Conservation (phyloP, 2,113 vertebrate species). For the Aphyosemion australe region DNA sequence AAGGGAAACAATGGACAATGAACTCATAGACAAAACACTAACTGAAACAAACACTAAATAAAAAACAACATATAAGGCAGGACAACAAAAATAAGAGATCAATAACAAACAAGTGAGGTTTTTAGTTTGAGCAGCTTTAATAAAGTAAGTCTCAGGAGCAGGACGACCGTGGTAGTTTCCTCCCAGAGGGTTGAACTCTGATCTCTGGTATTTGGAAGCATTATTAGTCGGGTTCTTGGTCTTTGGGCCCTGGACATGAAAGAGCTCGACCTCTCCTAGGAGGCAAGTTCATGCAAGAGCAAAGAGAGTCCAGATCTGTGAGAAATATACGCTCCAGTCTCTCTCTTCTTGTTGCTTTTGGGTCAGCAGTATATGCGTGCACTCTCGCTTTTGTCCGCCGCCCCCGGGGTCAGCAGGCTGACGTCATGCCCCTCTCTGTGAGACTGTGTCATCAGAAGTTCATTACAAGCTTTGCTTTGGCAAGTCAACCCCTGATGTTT, state of each 20-base stretch:
- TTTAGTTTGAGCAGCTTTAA: slow-evolving; percentile 9
- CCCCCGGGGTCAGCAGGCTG: slow-evolving; percentile 54
- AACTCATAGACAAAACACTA: too few species aligned
- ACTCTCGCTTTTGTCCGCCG: slow-evolving; percentile 56
- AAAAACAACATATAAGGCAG: too few species aligned
- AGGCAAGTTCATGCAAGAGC: slow-evolving; percentile 40
- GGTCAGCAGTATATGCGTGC: slow-evolving; percentile 49
- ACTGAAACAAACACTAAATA: too few species aligned
- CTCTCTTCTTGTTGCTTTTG: slow-evolving; percentile 16
- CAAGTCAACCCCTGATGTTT: slow-evolving; percentile 21
- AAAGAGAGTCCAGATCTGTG: slow-evolving; percentile 49
- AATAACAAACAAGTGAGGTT: neutral
- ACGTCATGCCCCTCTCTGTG: slow-evolving; percentile 66
- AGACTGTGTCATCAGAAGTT: slow-evolving; percentile 47
- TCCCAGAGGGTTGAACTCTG: slow-evolving; percentile 51
- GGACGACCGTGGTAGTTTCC: slow-evolving; percentile 23
- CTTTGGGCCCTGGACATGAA: slow-evolving; percentile 50
- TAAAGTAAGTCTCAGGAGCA: slow-evolving; percentile 28
- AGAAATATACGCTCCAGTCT: slow-evolving; percentile 47
- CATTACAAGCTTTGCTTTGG: slow-evolving; percentile 40
- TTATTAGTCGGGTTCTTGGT: slow-evolving; percentile 65
- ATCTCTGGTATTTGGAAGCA: slow-evolving; percentile 69
- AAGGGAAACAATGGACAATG: too few species aligned
- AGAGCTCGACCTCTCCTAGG: slow-evolving; percentile 56
- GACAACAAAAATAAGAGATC: too few species aligned